Evolutionary conservation across 2,888 invertebrate genomes (phyloP).

Genomic region (Drosophila longiperda): DNA sequence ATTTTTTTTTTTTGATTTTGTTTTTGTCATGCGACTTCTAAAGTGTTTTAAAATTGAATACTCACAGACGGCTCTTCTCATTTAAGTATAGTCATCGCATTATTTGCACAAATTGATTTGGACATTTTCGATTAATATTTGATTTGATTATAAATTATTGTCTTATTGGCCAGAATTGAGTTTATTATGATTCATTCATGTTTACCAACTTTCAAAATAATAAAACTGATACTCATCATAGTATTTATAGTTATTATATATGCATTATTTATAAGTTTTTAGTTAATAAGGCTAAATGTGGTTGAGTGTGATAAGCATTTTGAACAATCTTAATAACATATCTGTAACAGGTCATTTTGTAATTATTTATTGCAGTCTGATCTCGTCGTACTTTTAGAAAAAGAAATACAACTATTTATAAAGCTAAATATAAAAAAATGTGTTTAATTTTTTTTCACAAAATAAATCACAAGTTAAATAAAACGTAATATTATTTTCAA

Average conservation of each 20-base stretch:
- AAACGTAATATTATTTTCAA: neutral
- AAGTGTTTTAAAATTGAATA: conserved; percentile 26
- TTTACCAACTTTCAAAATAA: neutral
- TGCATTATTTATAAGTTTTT: conserved; percentile 38
- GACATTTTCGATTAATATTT: conserved; percentile 47
- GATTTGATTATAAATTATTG: conserved; percentile 43
- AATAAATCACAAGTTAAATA: neutral
- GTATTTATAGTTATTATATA: neutral
- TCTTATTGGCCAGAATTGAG: conserved; percentile 16
- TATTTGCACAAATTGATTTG: conserved; percentile 34
- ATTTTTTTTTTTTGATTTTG: neutral
- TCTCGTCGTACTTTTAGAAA: too few species aligned
- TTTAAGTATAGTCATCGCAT: conserved; percentile 20
- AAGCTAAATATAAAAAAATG: neutral
- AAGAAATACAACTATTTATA: neutral
- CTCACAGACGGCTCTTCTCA: conserved; percentile 35
- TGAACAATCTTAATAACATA: neutral
- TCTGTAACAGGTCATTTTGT: neutral
- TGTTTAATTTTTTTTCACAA: neutral
- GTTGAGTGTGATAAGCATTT: neutral
- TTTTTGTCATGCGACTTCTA: conserved; percentile 1
- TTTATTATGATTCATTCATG: conserved; percentile 13
- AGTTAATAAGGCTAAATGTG: neutral
- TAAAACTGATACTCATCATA: neutral
- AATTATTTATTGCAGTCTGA: too few species aligned